These are phyloP conservation scores for Papilio glaucus DNA, from an alignment of 1,140 invertebrate genomes.

Conservation along the genomic window DNA sequence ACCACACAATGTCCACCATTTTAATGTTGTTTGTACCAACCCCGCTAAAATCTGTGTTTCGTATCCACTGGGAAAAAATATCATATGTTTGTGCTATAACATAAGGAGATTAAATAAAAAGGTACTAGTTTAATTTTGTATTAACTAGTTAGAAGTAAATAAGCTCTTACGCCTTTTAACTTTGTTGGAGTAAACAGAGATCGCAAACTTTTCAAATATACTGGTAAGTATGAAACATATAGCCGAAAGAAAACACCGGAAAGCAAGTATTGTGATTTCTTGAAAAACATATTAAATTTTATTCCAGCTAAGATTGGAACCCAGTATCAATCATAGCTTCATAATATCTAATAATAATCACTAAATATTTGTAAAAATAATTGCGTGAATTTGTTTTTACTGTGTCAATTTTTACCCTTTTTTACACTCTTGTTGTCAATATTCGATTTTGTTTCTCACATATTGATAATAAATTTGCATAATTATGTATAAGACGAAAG, in stretches of 20 bases:
- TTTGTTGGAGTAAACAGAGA: no score
- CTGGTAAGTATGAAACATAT: no score
- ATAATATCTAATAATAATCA: no score
- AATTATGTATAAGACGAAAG: neutral
- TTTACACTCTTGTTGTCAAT: neutral
- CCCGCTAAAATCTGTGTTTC: neutral
- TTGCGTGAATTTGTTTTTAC: no score
- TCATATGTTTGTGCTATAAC: neutral
- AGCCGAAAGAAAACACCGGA: no score
- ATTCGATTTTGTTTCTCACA: neutral
- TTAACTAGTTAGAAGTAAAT: neutral
- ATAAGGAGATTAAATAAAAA: slow-evolving; percentile 18
- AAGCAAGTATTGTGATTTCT: no score
- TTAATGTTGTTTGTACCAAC: neutral
- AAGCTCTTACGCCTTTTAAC: neutral
- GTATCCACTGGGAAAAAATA: slow-evolving; percentile 10
- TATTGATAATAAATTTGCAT: slow-evolving; percentile 23
- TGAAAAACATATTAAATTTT: no score
- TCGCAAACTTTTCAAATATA: neutral
- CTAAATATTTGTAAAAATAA: no score
- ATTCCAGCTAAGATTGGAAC: no score
- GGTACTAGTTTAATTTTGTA: no score
- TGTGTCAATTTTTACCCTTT: no score
- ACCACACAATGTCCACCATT: neutral
- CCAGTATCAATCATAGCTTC: no score